Base-by-base conservation (phyloP, 2,797 vertebrate species). In the Microctenopoma lineatum region DNA sequence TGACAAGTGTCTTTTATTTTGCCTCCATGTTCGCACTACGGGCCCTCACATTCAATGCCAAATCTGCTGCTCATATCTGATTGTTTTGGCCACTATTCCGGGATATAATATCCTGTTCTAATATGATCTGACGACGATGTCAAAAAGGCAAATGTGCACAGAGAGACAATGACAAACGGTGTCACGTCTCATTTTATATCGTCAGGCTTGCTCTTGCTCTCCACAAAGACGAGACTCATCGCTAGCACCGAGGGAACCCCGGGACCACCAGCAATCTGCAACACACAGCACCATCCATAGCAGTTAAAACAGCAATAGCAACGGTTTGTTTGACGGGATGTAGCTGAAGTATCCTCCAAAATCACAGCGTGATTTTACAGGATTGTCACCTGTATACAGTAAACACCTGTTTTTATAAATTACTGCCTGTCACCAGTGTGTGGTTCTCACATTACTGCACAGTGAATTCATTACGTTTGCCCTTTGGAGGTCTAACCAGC, bases 391-490 rank as follows among this genome's bases (percentile, higher is more conserved):
- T 64, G 11, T 13, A 39, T 34, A 69, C 11, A 39, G 1, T 12
- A 46, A 64, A 74, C 84, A 79, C 64, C 77, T 75, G 66, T 38
- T 47, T 80, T 77, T 69, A 83, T 85, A 83, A 88, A 84, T 66
- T 66, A 84, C 39, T 60, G 55, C 54, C 79, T 87, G 84, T 87
- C 87, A 81, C 79, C 73, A 73, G 72, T 64, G 76, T 87, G 76
- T 63, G 56, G 61, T 83, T 79, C 64, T 87, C 60, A 62, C 79
- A 78, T 85, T 71, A 83, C 72, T 59, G 63, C 68, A 3, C 78
- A 78, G 86, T 82, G 85, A 89, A 87, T 88, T 91, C 65, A 91
- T 92, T 89, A 90, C 77, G 47, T 70, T 65, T 83, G 81, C 77
- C 87, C 87, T 90, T 85, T 87, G 79, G 87, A 88, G 73, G 84